Evolutionary conservation across 2,888 invertebrate species (phyloP).

Genomic region (Adelognathus sp.): DNA sequence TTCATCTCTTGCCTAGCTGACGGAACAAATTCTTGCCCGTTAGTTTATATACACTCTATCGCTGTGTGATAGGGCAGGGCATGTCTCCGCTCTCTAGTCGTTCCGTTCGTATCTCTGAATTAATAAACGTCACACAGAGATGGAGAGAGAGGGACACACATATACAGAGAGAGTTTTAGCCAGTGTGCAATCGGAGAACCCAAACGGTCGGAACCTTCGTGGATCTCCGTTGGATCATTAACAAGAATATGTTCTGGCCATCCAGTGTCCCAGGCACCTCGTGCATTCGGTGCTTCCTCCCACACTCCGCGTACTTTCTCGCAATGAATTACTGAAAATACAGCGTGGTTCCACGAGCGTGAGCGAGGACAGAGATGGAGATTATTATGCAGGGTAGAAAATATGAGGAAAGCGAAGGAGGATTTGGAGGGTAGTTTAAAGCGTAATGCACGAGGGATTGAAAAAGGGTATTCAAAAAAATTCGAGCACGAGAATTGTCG

Average conservation of each 20-base stretch:
- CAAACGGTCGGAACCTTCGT: constrained; percentile 16
- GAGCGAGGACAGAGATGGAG: constrained; percentile 13
- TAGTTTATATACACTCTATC: neutral
- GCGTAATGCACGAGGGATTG: constrained; percentile 9
- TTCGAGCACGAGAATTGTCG: no score
- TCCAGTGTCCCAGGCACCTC: constrained; percentile 35
- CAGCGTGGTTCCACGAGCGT: neutral
- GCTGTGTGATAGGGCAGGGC: neutral
- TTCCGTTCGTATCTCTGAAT: neutral
- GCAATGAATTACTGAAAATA: constrained; percentile 14
- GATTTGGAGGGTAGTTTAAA: constrained; percentile 21
- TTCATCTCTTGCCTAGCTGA: neutral
- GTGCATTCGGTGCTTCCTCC: constrained; percentile 35
- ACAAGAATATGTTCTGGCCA: constrained; percentile 28
- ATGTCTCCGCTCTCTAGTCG: neutral
- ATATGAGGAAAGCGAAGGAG: constrained; percentile 9
- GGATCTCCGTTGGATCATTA: constrained; percentile 38
- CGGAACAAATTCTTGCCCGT: neutral
- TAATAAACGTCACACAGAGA: constrained; percentile 10
- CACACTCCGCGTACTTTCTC: constrained; percentile 5
- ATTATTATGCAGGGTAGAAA: constrained; percentile 34
- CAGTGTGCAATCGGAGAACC: constrained; percentile 5
- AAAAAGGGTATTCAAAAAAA: no score
- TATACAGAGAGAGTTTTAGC: no score
- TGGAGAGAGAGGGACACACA: no score